Conservation (phyloP, 2,797 vertebrate species). For the Mus caroli region DNA sequence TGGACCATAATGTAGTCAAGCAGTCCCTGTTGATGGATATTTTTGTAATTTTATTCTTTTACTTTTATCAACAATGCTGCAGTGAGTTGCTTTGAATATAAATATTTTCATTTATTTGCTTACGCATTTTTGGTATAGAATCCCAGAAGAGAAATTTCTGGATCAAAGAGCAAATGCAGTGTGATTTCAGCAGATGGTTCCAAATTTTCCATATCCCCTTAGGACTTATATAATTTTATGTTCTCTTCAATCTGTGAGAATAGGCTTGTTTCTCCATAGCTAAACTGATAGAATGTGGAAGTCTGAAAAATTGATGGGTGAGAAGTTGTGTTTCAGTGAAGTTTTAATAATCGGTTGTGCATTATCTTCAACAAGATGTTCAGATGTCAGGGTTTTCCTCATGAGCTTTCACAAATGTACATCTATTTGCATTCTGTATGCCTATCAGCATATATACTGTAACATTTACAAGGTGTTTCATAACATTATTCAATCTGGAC, state of each 20-base stretch:
- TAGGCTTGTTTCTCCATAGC: background rate
- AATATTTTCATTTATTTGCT: conserved; percentile 47
- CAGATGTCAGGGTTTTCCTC: background rate
- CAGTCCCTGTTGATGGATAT: background rate
- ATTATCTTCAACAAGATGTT: background rate
- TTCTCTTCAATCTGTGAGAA: background rate
- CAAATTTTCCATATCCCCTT: conserved; percentile 6
- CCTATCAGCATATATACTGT: background rate
- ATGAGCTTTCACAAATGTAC: background rate
- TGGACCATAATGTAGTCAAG: background rate
- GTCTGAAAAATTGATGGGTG: background rate
- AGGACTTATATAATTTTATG: conserved; percentile 25
- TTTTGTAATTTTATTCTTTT: conserved; percentile 55
- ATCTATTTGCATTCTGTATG: background rate
- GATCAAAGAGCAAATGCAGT: conserved; percentile 48
- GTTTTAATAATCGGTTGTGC: background rate
- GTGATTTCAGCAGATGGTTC: conserved; percentile 35
- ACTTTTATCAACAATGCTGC: background rate
- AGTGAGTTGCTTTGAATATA: background rate
- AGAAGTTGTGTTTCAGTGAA: conserved; percentile 17
- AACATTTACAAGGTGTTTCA: background rate
- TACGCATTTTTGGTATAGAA: conserved; percentile 31
- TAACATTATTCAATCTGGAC: background rate
- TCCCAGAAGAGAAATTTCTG: conserved; percentile 46
- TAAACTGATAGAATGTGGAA: background rate